Conservation (phyloP, 2,797 vertebrate species). For the Chrosomus eos region DNA sequence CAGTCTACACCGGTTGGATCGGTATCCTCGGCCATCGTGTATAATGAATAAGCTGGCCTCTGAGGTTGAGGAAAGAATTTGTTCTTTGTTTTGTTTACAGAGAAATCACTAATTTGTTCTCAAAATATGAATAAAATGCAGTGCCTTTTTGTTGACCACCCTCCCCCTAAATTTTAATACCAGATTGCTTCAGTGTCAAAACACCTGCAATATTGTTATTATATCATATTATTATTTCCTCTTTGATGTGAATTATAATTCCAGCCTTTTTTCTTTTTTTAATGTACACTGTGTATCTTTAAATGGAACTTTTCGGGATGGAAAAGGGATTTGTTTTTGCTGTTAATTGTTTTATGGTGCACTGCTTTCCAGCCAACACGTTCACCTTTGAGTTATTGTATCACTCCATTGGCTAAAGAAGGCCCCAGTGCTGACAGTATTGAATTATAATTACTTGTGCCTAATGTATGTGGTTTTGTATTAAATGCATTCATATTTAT, state of each 20-base stretch:
- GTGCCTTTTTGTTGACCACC: slow-evolving; percentile 44
- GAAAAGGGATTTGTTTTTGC: slow-evolving; percentile 52
- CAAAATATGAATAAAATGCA: slow-evolving; percentile 16
- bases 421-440: slow-evolving; percentile 54
- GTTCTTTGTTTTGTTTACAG: slow-evolving; percentile 36
- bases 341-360: slow-evolving; percentile 44
- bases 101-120: slow-evolving; percentile 24
- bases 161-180: slow-evolving; percentile 3
- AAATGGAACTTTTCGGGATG: slow-evolving; percentile 46
- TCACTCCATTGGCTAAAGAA: slow-evolving; percentile 50
- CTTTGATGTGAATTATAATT: slow-evolving; percentile 50
- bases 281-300: slow-evolving; percentile 59
- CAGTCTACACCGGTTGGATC: background rate
- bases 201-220: slow-evolving; percentile 41
- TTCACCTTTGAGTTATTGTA: slow-evolving; percentile 44
- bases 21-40: background rate
- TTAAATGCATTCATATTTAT: slow-evolving; percentile 54
- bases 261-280: slow-evolving; percentile 33
- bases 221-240: slow-evolving; percentile 32
- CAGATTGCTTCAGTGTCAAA: slow-evolving; percentile 13
- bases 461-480: slow-evolving; percentile 47
- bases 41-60: background rate
- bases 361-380: slow-evolving; percentile 51
- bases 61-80: background rate
- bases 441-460: slow-evolving; percentile 48